Conservation (phyloP, 2,113 vertebrate genomes). For the Orycteropus afer region DNA sequence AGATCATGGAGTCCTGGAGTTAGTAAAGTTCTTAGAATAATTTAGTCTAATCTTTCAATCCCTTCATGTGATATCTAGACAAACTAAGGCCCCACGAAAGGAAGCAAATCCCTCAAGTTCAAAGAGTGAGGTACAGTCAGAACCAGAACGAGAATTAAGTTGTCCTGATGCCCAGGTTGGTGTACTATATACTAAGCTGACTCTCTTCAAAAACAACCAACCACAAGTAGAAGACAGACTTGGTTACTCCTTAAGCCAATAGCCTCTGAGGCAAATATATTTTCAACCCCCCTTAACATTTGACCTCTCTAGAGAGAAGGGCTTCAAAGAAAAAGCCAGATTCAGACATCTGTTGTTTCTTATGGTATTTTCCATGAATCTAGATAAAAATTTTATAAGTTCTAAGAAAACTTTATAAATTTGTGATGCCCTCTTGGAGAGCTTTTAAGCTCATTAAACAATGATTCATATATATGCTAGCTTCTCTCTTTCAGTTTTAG, state of each 20-base stretch:
- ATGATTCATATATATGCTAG: slow-evolving; percentile 7
- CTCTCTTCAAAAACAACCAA: not conserved
- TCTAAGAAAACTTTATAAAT: slow-evolving; percentile 24
- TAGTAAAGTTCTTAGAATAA: slow-evolving; percentile 1
- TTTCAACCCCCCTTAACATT: not conserved
- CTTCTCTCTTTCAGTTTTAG: slow-evolving; percentile 19
- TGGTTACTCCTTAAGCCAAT: not conserved
- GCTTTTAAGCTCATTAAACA: slow-evolving; percentile 54
- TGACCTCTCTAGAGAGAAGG: not conserved
- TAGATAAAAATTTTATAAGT: slow-evolving; percentile 24
- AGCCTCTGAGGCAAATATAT: not conserved
- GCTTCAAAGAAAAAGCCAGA: not conserved
- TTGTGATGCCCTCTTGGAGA: not conserved
- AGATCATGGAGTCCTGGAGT: not conserved
- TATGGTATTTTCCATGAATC: not conserved
- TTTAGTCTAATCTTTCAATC: not conserved
- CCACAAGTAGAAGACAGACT: not conserved
- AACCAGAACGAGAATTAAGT: not conserved
- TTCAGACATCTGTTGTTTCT: not conserved
- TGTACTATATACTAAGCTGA: not conserved
- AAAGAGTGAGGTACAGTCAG: not conserved
- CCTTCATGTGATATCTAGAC: not conserved
- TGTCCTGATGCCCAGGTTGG: not conserved
- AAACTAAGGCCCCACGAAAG: not conserved
- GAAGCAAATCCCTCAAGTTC: not conserved